A percentile compares a stretch with the other conserved stretches of the same genome.
phyloP scores from a whole-genome alignment of 2,888 invertebrate genomes.

The Lapara coniferarum region DNA sequence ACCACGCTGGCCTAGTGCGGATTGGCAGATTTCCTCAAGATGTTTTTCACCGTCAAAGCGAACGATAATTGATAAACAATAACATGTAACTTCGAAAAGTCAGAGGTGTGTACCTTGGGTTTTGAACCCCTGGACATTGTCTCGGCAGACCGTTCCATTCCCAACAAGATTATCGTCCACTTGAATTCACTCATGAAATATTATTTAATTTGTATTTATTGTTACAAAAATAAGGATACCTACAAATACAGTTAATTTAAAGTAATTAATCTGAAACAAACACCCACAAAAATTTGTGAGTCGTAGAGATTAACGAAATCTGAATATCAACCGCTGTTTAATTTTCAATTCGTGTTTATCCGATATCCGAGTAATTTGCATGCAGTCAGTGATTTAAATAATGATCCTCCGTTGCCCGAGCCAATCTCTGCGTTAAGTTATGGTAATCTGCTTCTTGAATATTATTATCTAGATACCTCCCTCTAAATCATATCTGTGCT shows the following conservation, averaged over 20 bases:
- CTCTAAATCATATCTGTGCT: conserved; percentile 49
- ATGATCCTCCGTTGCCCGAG: conserved; percentile 52
- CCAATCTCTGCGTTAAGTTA: conserved; percentile 58
- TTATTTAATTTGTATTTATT: too few species aligned
- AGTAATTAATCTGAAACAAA: not conserved
- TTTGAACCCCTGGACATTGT: too few species aligned
- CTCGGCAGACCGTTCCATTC: too few species aligned
- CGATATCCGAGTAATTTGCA: conserved; percentile 53
- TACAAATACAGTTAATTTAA: not conserved
- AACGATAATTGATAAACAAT: too few species aligned
- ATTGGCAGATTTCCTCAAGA: too few species aligned
- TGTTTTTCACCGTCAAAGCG: too few species aligned
- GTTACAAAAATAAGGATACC: too few species aligned
- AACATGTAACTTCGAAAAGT: too few species aligned
- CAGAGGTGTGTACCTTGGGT: too few species aligned
- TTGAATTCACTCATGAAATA: too few species aligned
- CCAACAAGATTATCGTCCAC: too few species aligned
- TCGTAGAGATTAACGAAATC: conserved; percentile 31
- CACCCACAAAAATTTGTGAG: not conserved
- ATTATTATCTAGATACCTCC: conserved; percentile 51
- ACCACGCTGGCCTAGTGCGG: too few species aligned
- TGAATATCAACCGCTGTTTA: conserved; percentile 44
- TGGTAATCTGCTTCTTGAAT: conserved; percentile 59
- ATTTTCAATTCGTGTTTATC: conserved; percentile 54
- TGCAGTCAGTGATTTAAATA: conserved; percentile 62